Evolutionary conservation across 2,113 vertebrate species (phyloP), one percentile per base, ranked within the genome.

Genomic region (Myanophis thanlyinensis): DNA sequence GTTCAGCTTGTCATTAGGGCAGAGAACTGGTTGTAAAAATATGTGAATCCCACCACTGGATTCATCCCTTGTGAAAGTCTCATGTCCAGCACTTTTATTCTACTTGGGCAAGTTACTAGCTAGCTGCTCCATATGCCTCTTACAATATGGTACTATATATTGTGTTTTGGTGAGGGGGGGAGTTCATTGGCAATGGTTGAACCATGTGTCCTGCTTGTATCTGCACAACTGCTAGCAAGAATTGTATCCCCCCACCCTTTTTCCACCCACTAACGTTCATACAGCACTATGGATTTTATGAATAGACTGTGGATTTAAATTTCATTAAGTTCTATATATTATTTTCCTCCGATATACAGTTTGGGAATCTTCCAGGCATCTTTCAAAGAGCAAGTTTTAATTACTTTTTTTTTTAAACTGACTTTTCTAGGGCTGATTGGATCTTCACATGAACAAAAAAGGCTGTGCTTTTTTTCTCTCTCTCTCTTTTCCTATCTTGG

Each of bases 281-380:
- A 44, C 35, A 44, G 35, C 35, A 44, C 51, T 80, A 46, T 62
- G 88, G 88, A 23, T 86, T 93, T 95, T 96, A 90, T 93, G 92
- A 95, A 90, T 56, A 95, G 90, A 67, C 92, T 93, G 90, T 95
- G 96, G 25, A 93, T 93, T 93, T 96, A 96, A 91, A 93, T 89
- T 90, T 91, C 92, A 85, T 90, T 91, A 87, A 59, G 15, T 91
- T 94, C 92, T 93, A 73, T 90, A 94, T 90, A 93, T 95, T 95
- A 94, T 67, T 95, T 90, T 88, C 49, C 88, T 85, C 94, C 89
- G 88, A 90, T 89, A 94, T 95, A 96, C 73, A 80, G 35, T 40
- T 80, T 8, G 7, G 73, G 87, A 87, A 92, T 94, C 88, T 90
- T 53, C 87, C 92, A 47, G 10, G 84, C 62, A 92, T 53, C 89